Conservation (phyloP, 2,113 vertebrate genomes). For the Orthonyx spaldingii region DNA sequence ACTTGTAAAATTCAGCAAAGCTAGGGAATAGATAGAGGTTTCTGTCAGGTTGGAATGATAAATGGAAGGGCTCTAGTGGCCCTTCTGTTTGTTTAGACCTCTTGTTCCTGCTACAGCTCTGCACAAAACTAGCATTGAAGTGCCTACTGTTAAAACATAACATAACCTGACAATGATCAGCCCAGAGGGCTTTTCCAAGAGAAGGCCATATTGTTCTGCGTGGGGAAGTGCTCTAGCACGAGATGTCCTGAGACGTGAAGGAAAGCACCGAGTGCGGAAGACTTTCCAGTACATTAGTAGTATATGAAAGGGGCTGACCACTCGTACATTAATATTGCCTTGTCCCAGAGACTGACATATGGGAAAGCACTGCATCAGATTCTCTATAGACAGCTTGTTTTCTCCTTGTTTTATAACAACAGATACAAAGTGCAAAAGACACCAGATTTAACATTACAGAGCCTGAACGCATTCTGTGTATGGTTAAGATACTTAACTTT, state of each 20-base stretch:
- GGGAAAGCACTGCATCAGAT: conserved; percentile 72
- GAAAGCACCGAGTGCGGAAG: conserved; percentile 76
- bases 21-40: conserved; percentile 30
- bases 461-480: background rate
- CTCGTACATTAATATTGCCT: conserved; percentile 72
- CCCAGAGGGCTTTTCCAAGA: conserved; percentile 79
- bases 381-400: conserved; percentile 66
- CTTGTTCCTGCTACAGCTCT: conserved; percentile 81
- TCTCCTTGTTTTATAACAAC: conserved; percentile 30
- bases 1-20: background rate
- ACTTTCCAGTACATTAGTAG: conserved; percentile 91
- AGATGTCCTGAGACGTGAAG: conserved; percentile 73
- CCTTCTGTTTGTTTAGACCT: conserved; percentile 82
- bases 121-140: conserved; percentile 81
- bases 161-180: conserved; percentile 82
- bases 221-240: conserved; percentile 25
- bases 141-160: conserved; percentile 84
- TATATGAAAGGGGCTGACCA: conserved; percentile 81
- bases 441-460: background rate
- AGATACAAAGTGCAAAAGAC: background rate
- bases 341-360: conserved; percentile 75
- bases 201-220: conserved; percentile 76
- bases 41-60: conserved; percentile 81
- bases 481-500: background rate
- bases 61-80: conserved; percentile 79